Percentiles rank a stretch among this genome's conserved stretches.
phyloP scores from a whole-genome alignment of 2,113 vertebrate genomes.

The Anser cygnoides region DNA sequence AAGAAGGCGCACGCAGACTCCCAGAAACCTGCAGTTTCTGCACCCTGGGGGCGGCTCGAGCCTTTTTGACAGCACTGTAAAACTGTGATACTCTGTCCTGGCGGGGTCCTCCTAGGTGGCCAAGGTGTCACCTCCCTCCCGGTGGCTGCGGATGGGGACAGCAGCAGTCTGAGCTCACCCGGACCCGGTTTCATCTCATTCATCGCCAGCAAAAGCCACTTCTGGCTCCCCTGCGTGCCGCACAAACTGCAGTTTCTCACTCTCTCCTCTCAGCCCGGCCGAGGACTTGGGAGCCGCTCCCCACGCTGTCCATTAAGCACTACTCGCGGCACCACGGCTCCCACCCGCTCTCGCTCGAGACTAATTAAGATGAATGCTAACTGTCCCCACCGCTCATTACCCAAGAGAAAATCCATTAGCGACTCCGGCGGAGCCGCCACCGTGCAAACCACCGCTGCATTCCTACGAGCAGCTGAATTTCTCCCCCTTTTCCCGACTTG shows the following conservation, averaged over 20 bases:
- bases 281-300: neutral
- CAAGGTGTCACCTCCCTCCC: neutral
- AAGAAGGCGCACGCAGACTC: neutral
- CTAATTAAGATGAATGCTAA: slow-evolving; percentile 73
- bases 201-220: neutral
- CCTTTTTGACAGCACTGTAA: neutral
- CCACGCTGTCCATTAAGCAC: neutral
- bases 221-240: neutral
- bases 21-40: neutral
- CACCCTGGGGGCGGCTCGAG: neutral
- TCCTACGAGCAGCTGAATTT: neutral
- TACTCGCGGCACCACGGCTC: neutral
- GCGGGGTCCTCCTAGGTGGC: neutral
- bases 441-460: neutral
- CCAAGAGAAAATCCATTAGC: slow-evolving; percentile 44
- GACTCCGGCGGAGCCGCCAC: neutral
- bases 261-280: neutral
- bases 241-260: neutral
- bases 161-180: neutral
- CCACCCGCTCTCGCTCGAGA: neutral
- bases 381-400: slow-evolving; percentile 49
- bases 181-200: neutral
- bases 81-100: neutral
- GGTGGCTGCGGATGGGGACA: too few relatives aligned
- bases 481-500: neutral